A percentile compares a stretch with the other conserved stretches of the same genome.
These are phyloP conservation scores for Linnaemya vulpina DNA, from an alignment of 2,888 invertebrate species.

Conservation along the genomic window DNA sequence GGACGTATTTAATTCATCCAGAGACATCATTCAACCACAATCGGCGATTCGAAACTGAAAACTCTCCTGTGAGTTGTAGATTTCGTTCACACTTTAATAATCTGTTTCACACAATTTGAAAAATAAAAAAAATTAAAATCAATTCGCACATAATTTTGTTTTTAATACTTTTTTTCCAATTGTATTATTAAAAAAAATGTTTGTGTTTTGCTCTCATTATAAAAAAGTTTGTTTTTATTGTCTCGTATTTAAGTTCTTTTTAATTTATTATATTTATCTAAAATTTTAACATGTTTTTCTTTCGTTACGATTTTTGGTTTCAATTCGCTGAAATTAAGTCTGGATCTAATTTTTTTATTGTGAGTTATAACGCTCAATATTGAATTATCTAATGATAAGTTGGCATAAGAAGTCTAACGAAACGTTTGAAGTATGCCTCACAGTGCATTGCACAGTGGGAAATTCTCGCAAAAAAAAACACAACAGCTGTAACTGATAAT, in stretches of 20 bases:
- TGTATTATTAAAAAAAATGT: constrained; percentile 11
- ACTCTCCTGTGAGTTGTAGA: not conserved
- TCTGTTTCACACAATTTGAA: constrained; percentile 1
- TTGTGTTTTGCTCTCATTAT: constrained; percentile 39
- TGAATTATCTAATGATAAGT: too few species aligned
- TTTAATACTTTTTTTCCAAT: constrained; percentile 43
- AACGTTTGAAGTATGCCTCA: too few species aligned
- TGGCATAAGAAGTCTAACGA: too few species aligned
- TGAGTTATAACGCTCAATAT: not conserved
- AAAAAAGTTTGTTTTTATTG: constrained; percentile 6
- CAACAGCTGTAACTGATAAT: too few species aligned
- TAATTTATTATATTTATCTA: constrained; percentile 46
- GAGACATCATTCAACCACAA: constrained; percentile 75
- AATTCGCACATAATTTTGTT: constrained; percentile 22
- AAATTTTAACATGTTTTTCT: constrained; percentile 54
- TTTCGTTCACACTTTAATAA: constrained; percentile 49
- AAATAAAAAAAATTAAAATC: not conserved
- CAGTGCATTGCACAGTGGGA: too few species aligned
- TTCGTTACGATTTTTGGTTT: constrained; percentile 11
- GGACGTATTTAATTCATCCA: constrained; percentile 74
- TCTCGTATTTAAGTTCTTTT: constrained; percentile 9
- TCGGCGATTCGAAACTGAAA: constrained; percentile 48
- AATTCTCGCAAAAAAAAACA: too few species aligned
- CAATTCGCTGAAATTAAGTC: not conserved
- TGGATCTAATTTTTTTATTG: not conserved